phyloP scores from a whole-genome alignment of 2,797 vertebrate genomes.

The Aeoliscus strigatus region DNA sequence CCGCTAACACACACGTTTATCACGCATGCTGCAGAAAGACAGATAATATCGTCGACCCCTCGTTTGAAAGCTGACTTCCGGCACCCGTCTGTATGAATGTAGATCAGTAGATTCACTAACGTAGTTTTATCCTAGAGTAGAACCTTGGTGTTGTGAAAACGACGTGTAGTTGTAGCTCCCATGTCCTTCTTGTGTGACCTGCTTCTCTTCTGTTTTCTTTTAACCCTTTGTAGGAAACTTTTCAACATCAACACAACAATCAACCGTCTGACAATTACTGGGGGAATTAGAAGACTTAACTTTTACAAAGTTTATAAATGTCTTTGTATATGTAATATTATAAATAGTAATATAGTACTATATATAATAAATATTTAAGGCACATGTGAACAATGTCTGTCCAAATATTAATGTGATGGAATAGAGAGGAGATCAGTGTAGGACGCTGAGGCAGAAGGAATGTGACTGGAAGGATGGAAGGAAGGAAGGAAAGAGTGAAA shows the following conservation, averaged over 20 bases:
- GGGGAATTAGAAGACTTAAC: too few relatives aligned
- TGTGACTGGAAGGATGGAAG: constrained; percentile 24
- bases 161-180: constrained; percentile 28
- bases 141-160: constrained; percentile 15
- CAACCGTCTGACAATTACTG: constrained; percentile 39
- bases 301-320: too few relatives aligned
- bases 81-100: not conserved
- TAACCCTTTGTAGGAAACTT: too few relatives aligned
- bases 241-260: too few relatives aligned
- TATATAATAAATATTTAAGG: too few relatives aligned
- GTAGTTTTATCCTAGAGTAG: constrained; percentile 28
- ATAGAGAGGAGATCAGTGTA: constrained; percentile 23
- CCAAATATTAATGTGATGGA: constrained; percentile 19
- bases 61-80: constrained; percentile 8
- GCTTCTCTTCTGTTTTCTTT: constrained; percentile 34
- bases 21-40: constrained; percentile 54
- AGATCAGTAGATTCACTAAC: constrained; percentile 39
- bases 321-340: too few relatives aligned
- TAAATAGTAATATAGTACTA: too few relatives aligned
- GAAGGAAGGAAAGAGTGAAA: constrained; percentile 17
- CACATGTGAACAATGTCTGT: too few relatives aligned
- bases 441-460: constrained; percentile 34
- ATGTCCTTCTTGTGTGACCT: constrained; percentile 37
- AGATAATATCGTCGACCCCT: constrained; percentile 10
- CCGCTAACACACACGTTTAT: constrained; percentile 11